Conservation (phyloP, 1,140 invertebrate genomes). For the Pseudomyrmex concolor region DNA sequence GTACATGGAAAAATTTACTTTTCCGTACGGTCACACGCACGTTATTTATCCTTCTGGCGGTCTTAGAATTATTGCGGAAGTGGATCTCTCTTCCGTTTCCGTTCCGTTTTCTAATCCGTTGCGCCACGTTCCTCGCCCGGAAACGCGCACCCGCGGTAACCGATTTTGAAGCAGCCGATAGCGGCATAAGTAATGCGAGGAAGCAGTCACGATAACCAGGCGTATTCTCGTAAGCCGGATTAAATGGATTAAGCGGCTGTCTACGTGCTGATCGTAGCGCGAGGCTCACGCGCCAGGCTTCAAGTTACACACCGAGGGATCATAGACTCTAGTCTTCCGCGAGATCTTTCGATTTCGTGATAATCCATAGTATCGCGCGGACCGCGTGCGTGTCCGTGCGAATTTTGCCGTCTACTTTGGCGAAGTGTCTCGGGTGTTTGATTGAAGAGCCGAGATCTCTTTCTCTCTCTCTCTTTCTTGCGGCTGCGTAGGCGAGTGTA, state of each 20-base stretch:
- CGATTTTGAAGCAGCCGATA: slow-evolving; percentile 69
- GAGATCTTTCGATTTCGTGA: slow-evolving; percentile 58
- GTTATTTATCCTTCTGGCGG: too few species aligned
- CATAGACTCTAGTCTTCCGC: slow-evolving; percentile 53
- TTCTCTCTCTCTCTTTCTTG: too few species aligned
- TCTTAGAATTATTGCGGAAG: neutral
- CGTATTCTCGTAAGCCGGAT: slow-evolving; percentile 74
- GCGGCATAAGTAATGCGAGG: slow-evolving; percentile 71
- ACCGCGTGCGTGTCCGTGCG: slow-evolving; percentile 24
- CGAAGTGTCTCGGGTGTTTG: too few species aligned
- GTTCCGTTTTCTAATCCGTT: neutral
- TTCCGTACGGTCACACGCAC: too few species aligned
- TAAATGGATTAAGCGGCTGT: slow-evolving; percentile 74
- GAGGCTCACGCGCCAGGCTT: slow-evolving; percentile 69
- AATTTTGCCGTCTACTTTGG: slow-evolving; percentile 2
- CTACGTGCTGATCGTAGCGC: slow-evolving; percentile 70
- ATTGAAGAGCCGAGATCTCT: too few species aligned
- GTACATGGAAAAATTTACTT: neutral
- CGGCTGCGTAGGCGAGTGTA: too few species aligned
- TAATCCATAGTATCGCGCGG: slow-evolving; percentile 52
- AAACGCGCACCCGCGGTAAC: slow-evolving; percentile 60
- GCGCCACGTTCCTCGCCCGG: slow-evolving; percentile 40
- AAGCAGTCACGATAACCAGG: slow-evolving; percentile 70
- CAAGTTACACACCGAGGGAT: slow-evolving; percentile 68
- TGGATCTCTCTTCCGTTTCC: neutral